Percentiles rank a stretch among this genome's conserved stretches.
phyloP scores from a whole-genome alignment of 2,888 invertebrate species.

The Griposia aprilina region DNA sequence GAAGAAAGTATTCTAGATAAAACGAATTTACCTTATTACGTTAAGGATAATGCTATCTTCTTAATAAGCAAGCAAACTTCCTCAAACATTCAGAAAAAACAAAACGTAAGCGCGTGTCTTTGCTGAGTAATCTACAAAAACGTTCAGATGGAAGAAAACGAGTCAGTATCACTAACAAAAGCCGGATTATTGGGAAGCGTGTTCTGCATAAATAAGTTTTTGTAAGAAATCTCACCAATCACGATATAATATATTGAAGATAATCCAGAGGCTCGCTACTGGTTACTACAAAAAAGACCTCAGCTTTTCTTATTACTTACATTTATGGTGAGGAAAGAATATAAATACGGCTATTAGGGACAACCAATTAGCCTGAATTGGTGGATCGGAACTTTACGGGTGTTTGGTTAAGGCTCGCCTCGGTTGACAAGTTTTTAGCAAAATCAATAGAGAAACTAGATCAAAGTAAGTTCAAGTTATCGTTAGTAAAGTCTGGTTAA shows the following conservation, averaged over 20 bases:
- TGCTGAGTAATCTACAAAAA: not conserved
- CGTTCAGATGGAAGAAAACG: not conserved
- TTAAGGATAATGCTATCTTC: not conserved
- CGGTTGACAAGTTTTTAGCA: constrained; percentile 4
- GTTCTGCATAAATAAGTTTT: constrained; percentile 44
- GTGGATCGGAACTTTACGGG: not conserved
- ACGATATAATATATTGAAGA: constrained; percentile 19
- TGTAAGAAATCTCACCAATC: constrained; percentile 10
- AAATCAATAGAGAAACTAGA: constrained; percentile 7
- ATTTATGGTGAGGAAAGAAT: constrained; percentile 5
- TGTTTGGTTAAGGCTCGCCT: constrained; percentile 6
- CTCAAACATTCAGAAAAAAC: not conserved
- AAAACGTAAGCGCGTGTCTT: too few species aligned
- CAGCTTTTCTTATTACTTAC: not conserved
- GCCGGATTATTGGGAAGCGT: constrained; percentile 27
- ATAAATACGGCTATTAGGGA: constrained; percentile 22
- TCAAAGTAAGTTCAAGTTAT: constrained; percentile 1
- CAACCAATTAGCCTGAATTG: constrained; percentile 24
- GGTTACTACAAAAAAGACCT: not conserved
- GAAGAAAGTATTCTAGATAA: not conserved
- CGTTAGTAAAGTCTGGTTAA: not conserved
- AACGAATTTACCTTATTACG: not conserved
- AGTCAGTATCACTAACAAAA: constrained; percentile 28
- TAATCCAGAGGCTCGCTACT: constrained; percentile 11
- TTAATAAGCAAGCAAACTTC: not conserved